These are phyloP conservation scores for Drosophila bocki DNA, from an alignment of 1,140 invertebrate genomes.

Conservation along the genomic window DNA sequence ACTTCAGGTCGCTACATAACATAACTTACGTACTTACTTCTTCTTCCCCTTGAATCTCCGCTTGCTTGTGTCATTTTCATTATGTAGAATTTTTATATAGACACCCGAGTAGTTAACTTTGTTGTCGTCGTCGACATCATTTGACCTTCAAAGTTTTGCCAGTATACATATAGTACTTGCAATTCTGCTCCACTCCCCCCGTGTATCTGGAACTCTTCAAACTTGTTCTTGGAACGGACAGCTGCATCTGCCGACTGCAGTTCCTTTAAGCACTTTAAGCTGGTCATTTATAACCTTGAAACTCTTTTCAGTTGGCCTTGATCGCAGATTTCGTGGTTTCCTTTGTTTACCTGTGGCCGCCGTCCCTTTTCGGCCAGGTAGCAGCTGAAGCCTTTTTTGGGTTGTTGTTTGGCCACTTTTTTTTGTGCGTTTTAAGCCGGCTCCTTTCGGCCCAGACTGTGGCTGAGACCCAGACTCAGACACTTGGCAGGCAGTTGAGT, in stretches of 20 bases:
- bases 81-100: slow-evolving; percentile 40
- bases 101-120: slow-evolving; percentile 26
- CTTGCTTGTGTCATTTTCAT: slow-evolving; percentile 29
- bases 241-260: slow-evolving; percentile 37
- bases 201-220: slow-evolving; percentile 34
- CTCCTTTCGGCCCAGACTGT: slow-evolving; percentile 16
- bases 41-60: neutral
- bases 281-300: slow-evolving; percentile 78
- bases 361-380: slow-evolving; percentile 23
- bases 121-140: slow-evolving; percentile 5
- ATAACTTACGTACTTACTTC: neutral
- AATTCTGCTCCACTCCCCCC: slow-evolving; percentile 12
- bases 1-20: slow-evolving; percentile 14
- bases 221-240: slow-evolving; percentile 43
- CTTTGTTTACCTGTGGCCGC: slow-evolving; percentile 33
- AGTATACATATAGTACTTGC: slow-evolving; percentile 24
- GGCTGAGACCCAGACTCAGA: slow-evolving; percentile 9
- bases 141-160: slow-evolving; percentile 59
- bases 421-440: slow-evolving; percentile 24
- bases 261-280: slow-evolving; percentile 57
- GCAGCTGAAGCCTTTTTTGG: slow-evolving; percentile 44
- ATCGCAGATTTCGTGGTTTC: slow-evolving; percentile 35
- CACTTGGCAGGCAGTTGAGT: slow-evolving; percentile 39
- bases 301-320: slow-evolving; percentile 71
- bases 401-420: slow-evolving; percentile 55